Evolutionary conservation across 2,888 invertebrate genomes (phyloP).

Genomic region (Xanthia togata): DNA sequence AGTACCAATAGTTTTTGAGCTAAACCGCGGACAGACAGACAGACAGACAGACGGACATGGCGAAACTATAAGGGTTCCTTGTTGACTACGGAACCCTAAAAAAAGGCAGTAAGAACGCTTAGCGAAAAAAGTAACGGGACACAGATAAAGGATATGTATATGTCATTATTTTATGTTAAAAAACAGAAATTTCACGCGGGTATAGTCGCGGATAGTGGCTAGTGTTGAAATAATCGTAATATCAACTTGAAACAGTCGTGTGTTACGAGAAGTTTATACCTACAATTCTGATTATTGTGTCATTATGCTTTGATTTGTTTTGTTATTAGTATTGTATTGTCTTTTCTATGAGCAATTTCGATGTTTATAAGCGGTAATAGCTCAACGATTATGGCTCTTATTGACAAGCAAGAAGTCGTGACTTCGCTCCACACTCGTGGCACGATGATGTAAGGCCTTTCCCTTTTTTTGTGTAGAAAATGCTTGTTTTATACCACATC

Average conservation of each 20-base stretch:
- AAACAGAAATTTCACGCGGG: no score
- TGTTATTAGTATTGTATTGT: conserved; percentile 18
- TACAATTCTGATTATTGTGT: conserved; percentile 19
- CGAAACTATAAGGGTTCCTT: no score
- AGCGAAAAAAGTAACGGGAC: no score
- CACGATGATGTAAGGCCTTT: neutral
- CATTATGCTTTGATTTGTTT: conserved; percentile 45
- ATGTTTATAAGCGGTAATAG: conserved; percentile 1
- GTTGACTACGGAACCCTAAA: no score
- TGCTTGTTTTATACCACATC: no score
- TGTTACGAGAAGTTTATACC: conserved; percentile 34
- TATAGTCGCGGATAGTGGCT: no score
- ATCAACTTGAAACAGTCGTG: conserved; percentile 11
- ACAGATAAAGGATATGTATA: no score
- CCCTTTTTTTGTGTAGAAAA: neutral
- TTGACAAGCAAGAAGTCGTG: neutral
- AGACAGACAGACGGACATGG: no score
- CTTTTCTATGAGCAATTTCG: conserved; percentile 9
- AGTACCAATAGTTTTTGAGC: no score
- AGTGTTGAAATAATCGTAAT: conserved; percentile 26
- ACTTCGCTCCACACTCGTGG: neutral
- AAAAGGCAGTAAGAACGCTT: no score
- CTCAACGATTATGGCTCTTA: neutral
- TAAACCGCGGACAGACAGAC: no score
- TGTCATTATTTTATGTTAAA: no score